phyloP scores from a whole-genome alignment of 2,113 vertebrate genomes.

The Circaetus cinerascens region DNA sequence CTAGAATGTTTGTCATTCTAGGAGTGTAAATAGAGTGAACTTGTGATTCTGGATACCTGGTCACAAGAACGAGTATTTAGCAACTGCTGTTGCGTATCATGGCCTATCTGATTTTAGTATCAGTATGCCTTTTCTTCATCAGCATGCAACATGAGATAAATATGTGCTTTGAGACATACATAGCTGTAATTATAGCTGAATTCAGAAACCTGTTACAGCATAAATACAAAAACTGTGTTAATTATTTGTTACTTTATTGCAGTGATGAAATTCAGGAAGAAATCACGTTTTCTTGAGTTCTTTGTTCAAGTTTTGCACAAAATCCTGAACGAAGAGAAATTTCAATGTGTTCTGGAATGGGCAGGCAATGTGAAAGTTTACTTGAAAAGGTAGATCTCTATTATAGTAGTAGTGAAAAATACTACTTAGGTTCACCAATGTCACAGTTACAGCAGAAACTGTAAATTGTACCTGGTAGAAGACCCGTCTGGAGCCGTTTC shows the following conservation, averaged over 20 bases:
- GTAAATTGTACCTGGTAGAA: neutral
- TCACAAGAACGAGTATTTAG: neutral
- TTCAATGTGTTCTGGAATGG: constrained; percentile 76
- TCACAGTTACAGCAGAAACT: neutral
- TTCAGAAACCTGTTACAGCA: neutral
- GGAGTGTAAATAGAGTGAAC: neutral
- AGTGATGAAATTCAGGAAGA: constrained; percentile 87
- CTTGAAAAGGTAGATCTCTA: constrained; percentile 78
- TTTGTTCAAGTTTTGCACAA: constrained; percentile 82
- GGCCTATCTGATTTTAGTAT: neutral
- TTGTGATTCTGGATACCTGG: neutral
- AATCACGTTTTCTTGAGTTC: constrained; percentile 84
- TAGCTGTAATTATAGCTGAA: neutral
- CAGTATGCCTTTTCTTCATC: neutral
- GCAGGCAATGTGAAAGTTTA: constrained; percentile 60
- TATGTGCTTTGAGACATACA: neutral
- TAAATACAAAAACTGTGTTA: neutral
- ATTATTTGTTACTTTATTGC: neutral
- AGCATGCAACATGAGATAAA: neutral
- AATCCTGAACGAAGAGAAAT: constrained; percentile 81
- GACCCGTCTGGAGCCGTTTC: neutral
- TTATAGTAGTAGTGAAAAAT: neutral
- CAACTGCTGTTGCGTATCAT: neutral
- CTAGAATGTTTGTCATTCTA: neutral
- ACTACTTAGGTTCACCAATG: neutral